Evolutionary conservation across 2,797 vertebrate species (phyloP).

Genomic region (Ctenosaura bakeri): DNA sequence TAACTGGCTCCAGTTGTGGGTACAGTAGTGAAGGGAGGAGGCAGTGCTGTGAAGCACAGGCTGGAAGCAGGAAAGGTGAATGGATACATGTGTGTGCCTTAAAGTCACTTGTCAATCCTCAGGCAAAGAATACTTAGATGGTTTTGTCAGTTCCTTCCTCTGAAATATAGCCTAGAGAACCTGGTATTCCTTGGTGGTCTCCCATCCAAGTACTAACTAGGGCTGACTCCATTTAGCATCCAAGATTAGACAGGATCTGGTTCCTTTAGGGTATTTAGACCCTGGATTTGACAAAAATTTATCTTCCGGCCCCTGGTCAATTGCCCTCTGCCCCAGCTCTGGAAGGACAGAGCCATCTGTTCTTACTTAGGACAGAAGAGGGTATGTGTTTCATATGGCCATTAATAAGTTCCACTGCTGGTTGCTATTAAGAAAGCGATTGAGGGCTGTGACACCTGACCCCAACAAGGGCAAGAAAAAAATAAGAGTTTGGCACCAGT

Average conservation of each 20-base stretch:
- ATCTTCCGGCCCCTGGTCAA: too few species aligned
- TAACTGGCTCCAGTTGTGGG: background rate
- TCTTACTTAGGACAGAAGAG: background rate
- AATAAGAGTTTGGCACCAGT: background rate
- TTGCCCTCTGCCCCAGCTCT: background rate
- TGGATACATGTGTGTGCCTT: background rate
- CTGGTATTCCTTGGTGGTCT: too few species aligned
- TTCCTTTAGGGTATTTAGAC: too few species aligned
- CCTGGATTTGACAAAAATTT: background rate
- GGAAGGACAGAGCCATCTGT: background rate
- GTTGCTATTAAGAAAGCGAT: background rate
- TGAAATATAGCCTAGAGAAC: too few species aligned
- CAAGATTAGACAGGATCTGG: too few species aligned
- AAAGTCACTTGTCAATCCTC: too few species aligned
- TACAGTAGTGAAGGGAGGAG: background rate
- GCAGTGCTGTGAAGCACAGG: background rate
- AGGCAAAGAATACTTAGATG: too few species aligned
- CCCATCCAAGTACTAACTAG: too few species aligned
- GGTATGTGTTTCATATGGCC: background rate
- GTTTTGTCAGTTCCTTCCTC: too few species aligned
- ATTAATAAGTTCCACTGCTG: background rate
- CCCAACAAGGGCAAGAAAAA: background rate
- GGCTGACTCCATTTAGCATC: too few species aligned
- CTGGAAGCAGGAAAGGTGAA: background rate
- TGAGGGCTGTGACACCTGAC: background rate